A percentile compares a stretch with the other conserved stretches of the same genome.
Evolutionary conservation across 2,888 invertebrate genomes (phyloP).

Genomic region (Synergus japonicus): DNA sequence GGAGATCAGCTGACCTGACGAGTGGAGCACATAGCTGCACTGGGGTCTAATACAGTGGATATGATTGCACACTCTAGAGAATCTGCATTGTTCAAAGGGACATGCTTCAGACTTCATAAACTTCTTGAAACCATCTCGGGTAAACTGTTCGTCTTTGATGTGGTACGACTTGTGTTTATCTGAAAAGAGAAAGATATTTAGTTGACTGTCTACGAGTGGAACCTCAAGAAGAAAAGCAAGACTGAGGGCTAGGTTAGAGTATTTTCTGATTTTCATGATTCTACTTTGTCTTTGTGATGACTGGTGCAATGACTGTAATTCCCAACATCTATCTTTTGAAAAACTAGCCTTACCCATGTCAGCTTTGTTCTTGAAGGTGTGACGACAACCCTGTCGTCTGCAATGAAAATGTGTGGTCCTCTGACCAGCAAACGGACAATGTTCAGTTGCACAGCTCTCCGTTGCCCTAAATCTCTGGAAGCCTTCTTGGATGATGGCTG

Average conservation of each 20-base stretch:
- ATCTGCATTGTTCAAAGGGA: slow-evolving; percentile 93
- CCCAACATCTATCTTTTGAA: slow-evolving; percentile 37
- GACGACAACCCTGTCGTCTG: slow-evolving; percentile 92
- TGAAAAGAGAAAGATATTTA: slow-evolving; percentile 76
- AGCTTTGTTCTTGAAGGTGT: slow-evolving; percentile 98
- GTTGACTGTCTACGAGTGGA: neutral
- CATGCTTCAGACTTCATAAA: slow-evolving; percentile 98
- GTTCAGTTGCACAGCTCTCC: slow-evolving; percentile 94
- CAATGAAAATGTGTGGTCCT: slow-evolving; percentile 99
- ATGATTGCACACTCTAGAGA: slow-evolving; percentile 97
- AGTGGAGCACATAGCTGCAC: slow-evolving; percentile 97
- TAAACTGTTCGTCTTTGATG: slow-evolving; percentile 96
- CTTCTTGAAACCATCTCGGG: slow-evolving; percentile 98
- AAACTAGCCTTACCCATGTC: slow-evolving; percentile 92
- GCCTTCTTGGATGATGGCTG: slow-evolving; percentile 98
- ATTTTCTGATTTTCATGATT: slow-evolving; percentile 26
- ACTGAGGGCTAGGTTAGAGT: slow-evolving; percentile 40
- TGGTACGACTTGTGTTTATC: slow-evolving; percentile 99
- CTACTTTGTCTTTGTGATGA: slow-evolving; percentile 27
- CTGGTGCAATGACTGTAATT: neutral
- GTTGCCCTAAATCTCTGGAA: slow-evolving; percentile 98
- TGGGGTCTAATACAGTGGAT: slow-evolving; percentile 98
- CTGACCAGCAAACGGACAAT: slow-evolving; percentile 95
- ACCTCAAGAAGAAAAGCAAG: slow-evolving; percentile 42
- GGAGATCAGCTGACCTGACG: slow-evolving; percentile 96